Conservation (phyloP, 37 sponge, comb jelly and placozoan genomes). For the Cliona cf. orientalis region DNA sequence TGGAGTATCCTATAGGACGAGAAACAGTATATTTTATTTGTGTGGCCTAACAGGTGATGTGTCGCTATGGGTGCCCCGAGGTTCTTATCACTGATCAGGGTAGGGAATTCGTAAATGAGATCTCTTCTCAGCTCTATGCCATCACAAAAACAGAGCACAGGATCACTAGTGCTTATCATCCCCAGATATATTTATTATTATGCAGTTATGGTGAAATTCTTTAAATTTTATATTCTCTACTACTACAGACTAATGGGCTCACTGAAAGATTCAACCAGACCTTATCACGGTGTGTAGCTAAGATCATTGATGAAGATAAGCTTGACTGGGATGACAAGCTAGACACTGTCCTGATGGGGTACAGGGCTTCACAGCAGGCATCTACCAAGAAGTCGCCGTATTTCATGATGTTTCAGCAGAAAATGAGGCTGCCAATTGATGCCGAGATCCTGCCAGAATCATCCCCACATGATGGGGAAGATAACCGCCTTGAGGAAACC, state of each 20-base stretch:
- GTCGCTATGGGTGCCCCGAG: constrained; percentile 15
- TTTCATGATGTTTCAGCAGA: constrained; percentile 28
- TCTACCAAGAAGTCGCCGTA: constrained; percentile 37
- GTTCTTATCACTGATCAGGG: constrained; percentile 32
- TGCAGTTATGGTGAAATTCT: too few relatives aligned
- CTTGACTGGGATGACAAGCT: constrained; percentile 45
- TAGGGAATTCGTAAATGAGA: constrained; percentile 22
- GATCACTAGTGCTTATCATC: constrained; percentile 43
- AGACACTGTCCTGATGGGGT: constrained; percentile 41
- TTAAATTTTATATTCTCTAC: too few relatives aligned
- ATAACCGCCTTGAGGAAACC: constrained; percentile 4
- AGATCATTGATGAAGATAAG: constrained; percentile 27
- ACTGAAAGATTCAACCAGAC: constrained; percentile 45
- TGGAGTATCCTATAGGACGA: too few relatives aligned
- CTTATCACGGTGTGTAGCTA: constrained; percentile 13
- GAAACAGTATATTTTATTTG: too few relatives aligned
- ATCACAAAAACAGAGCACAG: constrained; percentile 30
- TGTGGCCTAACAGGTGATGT: too few relatives aligned
- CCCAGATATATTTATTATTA: constrained; percentile 19
- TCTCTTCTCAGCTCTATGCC: constrained; percentile 2
- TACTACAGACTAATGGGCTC: constrained; percentile 51
- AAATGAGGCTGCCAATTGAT: constrained; percentile 43
- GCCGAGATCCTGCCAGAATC: not conserved
- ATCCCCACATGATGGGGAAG: not conserved
- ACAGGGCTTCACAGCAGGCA: constrained; percentile 17